Percentiles rank a stretch among this genome's conserved stretches.
These are phyloP conservation scores for Platorchestia sp. DNA, from an alignment of 1,140 invertebrate genomes.

Conservation along the genomic window DNA sequence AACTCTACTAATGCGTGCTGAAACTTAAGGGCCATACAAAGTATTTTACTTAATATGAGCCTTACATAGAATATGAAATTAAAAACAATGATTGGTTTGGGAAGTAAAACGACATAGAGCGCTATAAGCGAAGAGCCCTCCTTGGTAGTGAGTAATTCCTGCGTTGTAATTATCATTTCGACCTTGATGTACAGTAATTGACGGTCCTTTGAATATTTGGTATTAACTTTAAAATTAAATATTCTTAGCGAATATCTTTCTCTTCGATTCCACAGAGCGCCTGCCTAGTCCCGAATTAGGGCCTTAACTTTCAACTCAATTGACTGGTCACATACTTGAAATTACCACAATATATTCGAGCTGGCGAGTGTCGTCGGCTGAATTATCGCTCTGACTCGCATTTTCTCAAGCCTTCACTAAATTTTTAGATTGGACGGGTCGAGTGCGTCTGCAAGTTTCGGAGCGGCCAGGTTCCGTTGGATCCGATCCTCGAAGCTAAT, in stretches of 20 bases:
- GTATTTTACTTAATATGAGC: not conserved
- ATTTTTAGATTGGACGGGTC: not conserved
- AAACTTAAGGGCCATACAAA: not conserved
- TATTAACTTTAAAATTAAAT: not conserved
- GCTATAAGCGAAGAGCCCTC: not conserved
- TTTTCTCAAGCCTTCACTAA: not conserved
- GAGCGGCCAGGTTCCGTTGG: not conserved
- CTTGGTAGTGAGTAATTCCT: not conserved
- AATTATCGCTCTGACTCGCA: not conserved
- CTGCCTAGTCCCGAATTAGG: not conserved
- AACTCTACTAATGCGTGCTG: not conserved
- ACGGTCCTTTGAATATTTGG: not conserved
- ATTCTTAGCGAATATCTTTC: not conserved
- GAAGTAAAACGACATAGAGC: not conserved
- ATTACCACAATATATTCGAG: not conserved
- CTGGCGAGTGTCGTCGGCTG: not conserved
- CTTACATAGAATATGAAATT: not conserved
- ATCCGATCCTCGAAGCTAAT: not conserved
- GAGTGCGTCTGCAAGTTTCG: not conserved
- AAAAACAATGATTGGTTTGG: not conserved
- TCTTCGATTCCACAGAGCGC: not conserved
- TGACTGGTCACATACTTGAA: not conserved
- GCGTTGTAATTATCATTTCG: not conserved
- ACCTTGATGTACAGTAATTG: not conserved
- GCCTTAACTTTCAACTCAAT: not conserved